Conservation (phyloP, 2,113 vertebrate species). For the Neotragus pygmaeus region DNA sequence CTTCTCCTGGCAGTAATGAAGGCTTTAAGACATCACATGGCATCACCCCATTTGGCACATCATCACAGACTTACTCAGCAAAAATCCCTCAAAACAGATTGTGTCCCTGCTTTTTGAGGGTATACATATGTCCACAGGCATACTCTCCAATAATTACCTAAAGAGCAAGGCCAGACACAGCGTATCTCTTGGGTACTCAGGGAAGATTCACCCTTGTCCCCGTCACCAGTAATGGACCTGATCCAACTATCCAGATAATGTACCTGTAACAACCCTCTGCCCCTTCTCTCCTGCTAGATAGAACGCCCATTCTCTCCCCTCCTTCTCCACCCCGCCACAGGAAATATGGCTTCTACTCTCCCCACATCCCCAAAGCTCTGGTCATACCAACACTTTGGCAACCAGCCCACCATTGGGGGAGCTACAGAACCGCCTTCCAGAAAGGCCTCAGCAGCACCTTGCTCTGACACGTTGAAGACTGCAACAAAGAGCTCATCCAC, state of each 20-base stretch:
- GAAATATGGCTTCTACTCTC: background rate
- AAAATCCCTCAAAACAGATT: background rate
- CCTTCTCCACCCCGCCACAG: background rate
- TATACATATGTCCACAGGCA: background rate
- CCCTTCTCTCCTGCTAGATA: background rate
- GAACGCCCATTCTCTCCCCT: background rate
- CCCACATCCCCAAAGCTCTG: background rate
- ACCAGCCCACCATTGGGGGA: background rate
- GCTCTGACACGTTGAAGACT: background rate
- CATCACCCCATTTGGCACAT: background rate
- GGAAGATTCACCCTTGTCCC: background rate
- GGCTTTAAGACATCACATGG: background rate
- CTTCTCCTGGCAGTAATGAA: background rate
- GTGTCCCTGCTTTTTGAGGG: too few species aligned
- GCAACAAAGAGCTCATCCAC: background rate
- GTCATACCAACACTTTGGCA: background rate
- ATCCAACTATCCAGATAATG: background rate
- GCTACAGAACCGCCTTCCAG: background rate
- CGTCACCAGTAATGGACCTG: background rate
- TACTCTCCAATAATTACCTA: background rate
- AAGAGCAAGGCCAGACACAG: background rate
- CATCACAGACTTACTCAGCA: background rate
- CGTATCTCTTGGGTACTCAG: background rate
- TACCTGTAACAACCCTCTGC: background rate
- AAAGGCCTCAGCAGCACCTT: background rate